Evolutionary conservation across 2,113 vertebrate species (phyloP), one percentile per base, ranked within the genome.

Genomic region (Propithecus coquereli): DNA sequence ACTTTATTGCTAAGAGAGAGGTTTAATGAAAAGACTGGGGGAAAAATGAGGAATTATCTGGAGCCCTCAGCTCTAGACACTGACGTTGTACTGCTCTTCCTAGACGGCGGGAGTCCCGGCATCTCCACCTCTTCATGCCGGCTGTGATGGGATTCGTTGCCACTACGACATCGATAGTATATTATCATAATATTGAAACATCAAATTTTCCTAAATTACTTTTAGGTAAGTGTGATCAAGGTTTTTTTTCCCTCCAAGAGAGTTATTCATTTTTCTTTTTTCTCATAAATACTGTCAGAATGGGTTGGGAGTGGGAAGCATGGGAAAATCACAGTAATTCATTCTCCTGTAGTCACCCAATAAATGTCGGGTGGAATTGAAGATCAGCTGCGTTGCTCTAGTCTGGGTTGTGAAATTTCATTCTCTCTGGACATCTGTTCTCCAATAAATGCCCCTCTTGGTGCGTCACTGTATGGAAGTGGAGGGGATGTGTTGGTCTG

Each of bases 151-250:
- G 99, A 30, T 99, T 99, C 96, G 98, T 99, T 32, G 99, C 99
- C 66, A 99, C 99, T 0, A 99, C 99, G 0, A 99, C 99, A 1
- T 99, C 99, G 3, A 99, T 99, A 74, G 99, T 99, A 17, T 99
- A 99, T 96, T 99, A 99, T 85, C 99, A 99, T 97, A 99, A 99
- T 94, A 99, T 99, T 13, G 99, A 99, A 98, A 99, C 99, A 3
- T 99, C 99, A 80, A 99, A 99, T 97, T 99, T 99, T 94, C 99
- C 99, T 52, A 99, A 99, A 97, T 98, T 99, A 88, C 98, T 99
- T 71, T 98, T 99, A n/a, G 99, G 99, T 99, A 98, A 99, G 98
- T 98, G 61, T 32, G 5, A 74, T 32, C 34, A 86, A 52, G 27
- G 6, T 12, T 70, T 22, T 54, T 27, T 40, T 25, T 10, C 16